Percentiles rank a stretch among this genome's conserved stretches.
Evolutionary conservation across 2,797 vertebrate genomes (phyloP).

Genomic region (Oceanodroma leucorhoa): DNA sequence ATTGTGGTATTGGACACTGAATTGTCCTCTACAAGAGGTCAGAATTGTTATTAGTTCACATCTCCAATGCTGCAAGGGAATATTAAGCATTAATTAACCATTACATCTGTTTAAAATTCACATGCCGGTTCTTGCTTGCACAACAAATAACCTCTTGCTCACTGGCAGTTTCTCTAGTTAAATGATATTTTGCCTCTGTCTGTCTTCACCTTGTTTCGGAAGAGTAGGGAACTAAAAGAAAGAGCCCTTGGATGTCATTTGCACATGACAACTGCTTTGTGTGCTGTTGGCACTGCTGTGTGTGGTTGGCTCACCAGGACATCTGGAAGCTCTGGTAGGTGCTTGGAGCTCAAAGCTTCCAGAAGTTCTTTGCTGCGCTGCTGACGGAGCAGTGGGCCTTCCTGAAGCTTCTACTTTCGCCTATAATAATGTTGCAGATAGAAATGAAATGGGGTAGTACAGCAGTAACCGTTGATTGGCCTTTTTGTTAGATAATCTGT

Average conservation of each 20-base stretch:
- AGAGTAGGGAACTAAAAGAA: neutral
- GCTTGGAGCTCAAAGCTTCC: neutral
- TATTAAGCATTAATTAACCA: neutral
- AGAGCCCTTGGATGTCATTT: neutral
- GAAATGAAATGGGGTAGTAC: neutral
- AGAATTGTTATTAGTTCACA: neutral
- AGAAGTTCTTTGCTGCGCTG: neutral
- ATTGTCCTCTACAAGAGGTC: neutral
- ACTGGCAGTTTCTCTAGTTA: neutral
- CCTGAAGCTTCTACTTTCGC: neutral
- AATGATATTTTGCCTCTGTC: neutral
- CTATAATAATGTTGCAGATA: neutral
- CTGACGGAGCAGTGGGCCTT: neutral
- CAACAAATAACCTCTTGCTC: slow-evolving; percentile 10
- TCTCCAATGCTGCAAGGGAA: neutral
- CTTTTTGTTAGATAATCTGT: neutral
- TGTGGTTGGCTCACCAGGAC: neutral
- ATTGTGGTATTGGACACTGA: neutral
- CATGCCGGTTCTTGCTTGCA: neutral
- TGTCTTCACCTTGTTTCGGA: neutral
- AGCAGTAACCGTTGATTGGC: neutral
- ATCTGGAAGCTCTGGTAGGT: neutral
- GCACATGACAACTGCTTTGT: neutral
- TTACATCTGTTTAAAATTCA: slow-evolving; percentile 20
- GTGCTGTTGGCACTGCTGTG: neutral